phyloP scores from a whole-genome alignment of 2,888 invertebrate genomes.

The Gerosis bhagava region DNA sequence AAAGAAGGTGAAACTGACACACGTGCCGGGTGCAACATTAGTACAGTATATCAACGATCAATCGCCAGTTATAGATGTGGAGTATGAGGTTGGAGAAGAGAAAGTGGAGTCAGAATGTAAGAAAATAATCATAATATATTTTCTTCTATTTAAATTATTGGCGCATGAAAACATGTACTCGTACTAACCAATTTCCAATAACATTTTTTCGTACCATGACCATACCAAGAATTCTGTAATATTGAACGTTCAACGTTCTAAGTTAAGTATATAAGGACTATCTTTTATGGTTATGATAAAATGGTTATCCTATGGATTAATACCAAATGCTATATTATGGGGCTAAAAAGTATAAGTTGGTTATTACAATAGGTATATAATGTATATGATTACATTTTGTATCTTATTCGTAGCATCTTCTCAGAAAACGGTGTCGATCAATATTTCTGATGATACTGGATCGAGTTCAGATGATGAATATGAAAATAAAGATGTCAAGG shows the following conservation, averaged over 20 bases:
- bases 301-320: too few species aligned
- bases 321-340: too few species aligned
- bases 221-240: too few species aligned
- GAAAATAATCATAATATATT: conserved; percentile 16
- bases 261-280: too few species aligned
- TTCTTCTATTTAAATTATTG: background rate
- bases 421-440: conserved; percentile 52
- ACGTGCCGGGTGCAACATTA: conserved; percentile 59
- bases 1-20: conserved; percentile 56
- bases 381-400: too few species aligned
- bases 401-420: conserved; percentile 47
- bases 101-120: conserved; percentile 53
- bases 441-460: conserved; percentile 43
- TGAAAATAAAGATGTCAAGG: background rate
- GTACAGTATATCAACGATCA: conserved; percentile 53
- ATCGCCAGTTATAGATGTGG: conserved; percentile 40
- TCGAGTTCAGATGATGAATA: conserved; percentile 39
- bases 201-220: too few species aligned
- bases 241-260: too few species aligned
- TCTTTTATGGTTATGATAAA: too few species aligned
- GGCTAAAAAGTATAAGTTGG: too few species aligned
- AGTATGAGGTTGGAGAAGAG: conserved; percentile 67
- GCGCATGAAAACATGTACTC: too few species aligned
- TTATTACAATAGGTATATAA: too few species aligned
- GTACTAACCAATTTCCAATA: too few species aligned